phyloP scores from a whole-genome alignment of 2,888 invertebrate species.

The Argyresthia goedartella region DNA sequence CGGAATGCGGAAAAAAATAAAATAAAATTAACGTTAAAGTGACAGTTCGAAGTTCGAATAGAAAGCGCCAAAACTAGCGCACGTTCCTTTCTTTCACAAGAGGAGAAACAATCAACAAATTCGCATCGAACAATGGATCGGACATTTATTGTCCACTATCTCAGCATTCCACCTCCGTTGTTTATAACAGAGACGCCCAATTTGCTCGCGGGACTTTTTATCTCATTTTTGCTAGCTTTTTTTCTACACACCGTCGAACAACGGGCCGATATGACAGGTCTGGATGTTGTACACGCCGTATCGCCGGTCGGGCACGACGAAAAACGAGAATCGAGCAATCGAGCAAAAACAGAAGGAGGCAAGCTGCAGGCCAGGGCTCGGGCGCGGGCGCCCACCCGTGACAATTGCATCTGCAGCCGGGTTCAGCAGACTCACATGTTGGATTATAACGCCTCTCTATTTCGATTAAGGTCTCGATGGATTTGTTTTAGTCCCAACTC shows the following conservation, averaged over 20 bases:
- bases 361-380: neutral
- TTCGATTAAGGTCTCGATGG: slow-evolving; percentile 43
- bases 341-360: slow-evolving; percentile 55
- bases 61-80: slow-evolving; percentile 51
- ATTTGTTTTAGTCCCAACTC: slow-evolving; percentile 24
- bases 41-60: slow-evolving; percentile 38
- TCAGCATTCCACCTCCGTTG: slow-evolving; percentile 64
- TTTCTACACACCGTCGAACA: slow-evolving; percentile 42
- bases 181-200: slow-evolving; percentile 68
- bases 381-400: slow-evolving; percentile 3
- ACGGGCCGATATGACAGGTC: slow-evolving; percentile 66
- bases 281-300: slow-evolving; percentile 42
- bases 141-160: slow-evolving; percentile 68
- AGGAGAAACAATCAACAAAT: slow-evolving; percentile 61
- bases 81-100: slow-evolving; percentile 8
- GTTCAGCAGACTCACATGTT: slow-evolving; percentile 51
- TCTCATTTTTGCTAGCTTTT: slow-evolving; percentile 47
- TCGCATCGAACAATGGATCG: slow-evolving; percentile 55
- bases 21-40: slow-evolving; percentile 27
- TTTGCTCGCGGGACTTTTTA: slow-evolving; percentile 65
- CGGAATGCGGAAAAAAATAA: slow-evolving; percentile 18
- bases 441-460: slow-evolving; percentile 52
- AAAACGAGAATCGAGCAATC: slow-evolving; percentile 65
- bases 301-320: slow-evolving; percentile 42
- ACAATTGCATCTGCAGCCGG: slow-evolving; percentile 58